Percentiles rank a stretch among this genome's conserved stretches.
Evolutionary conservation across 1,140 invertebrate genomes (phyloP).

Genomic region (Mylabris phalerata): DNA sequence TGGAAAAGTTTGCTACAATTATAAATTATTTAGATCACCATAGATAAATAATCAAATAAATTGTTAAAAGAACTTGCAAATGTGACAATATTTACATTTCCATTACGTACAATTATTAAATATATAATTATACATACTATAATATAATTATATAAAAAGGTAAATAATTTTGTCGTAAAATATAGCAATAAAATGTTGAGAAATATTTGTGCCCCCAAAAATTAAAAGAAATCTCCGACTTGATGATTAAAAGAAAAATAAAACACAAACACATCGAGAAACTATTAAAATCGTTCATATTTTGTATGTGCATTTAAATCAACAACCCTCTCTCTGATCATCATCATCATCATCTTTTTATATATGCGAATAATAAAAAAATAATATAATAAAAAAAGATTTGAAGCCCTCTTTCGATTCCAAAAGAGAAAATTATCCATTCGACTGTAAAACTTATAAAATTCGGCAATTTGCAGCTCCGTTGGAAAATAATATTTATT

Average conservation of each 20-base stretch:
- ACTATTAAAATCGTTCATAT: constrained; percentile 1
- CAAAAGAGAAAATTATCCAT: constrained; percentile 10
- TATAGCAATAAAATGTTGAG: constrained; percentile 10
- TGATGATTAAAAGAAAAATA: too few relatives aligned
- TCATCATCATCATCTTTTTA: too few relatives aligned
- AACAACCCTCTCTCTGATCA: background rate
- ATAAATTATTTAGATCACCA: background rate
- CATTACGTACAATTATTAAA: constrained; percentile 15
- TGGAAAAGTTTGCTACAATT: background rate
- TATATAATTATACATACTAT: background rate
- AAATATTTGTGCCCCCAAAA: background rate
- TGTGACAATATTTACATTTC: constrained; percentile 8
- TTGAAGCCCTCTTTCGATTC: background rate
- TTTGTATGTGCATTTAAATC: constrained; percentile 15
- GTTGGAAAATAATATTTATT: constrained; percentile 16
- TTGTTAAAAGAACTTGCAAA: too few relatives aligned
- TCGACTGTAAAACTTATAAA: constrained; percentile 15
- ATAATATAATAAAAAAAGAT: background rate
- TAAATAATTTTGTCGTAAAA: constrained; percentile 11
- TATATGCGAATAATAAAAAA: too few relatives aligned
- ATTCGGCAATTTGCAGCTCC: constrained; percentile 12
- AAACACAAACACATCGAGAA: too few relatives aligned
- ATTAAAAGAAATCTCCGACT: background rate
- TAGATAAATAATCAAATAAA: too few relatives aligned
- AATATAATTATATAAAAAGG: background rate